phyloP scores from a whole-genome alignment of 2,797 vertebrate genomes.

The Macropodus opercularis region DNA sequence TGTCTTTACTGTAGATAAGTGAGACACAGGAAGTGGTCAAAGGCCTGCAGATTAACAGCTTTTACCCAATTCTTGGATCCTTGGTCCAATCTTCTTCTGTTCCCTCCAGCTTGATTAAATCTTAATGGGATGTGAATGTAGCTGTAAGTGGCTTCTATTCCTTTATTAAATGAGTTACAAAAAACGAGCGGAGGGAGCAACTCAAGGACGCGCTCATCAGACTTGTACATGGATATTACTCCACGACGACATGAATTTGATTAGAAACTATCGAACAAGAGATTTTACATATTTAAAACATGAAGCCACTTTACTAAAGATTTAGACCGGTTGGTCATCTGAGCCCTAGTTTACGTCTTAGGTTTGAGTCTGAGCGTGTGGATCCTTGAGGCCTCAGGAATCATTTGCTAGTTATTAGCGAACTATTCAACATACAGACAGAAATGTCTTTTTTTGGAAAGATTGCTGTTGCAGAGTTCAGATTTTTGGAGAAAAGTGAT shows the following conservation, averaged over 20 bases:
- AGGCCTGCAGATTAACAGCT: conserved; percentile 3
- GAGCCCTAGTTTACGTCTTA: not conserved
- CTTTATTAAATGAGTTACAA: conserved; percentile 26
- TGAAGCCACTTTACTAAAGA: not conserved
- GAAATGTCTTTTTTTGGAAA: too few species aligned
- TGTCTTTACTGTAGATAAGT: conserved; percentile 21
- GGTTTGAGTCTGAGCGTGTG: not conserved
- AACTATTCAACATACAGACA: too few species aligned
- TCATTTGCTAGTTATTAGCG: not conserved
- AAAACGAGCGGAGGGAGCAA: not conserved
- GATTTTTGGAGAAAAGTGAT: not conserved
- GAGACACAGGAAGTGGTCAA: not conserved
- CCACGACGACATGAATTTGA: not conserved
- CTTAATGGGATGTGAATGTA: conserved; percentile 35
- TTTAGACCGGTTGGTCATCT: not conserved
- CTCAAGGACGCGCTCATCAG: conserved; percentile 11
- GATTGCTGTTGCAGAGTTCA: not conserved
- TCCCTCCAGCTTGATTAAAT: conserved; percentile 42
- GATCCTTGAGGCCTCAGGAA: not conserved
- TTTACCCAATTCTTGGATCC: not conserved
- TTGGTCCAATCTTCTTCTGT: conserved; percentile 4
- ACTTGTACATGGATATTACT: not conserved
- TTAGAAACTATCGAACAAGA: not conserved
- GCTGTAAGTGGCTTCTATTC: conserved; percentile 31
- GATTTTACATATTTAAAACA: not conserved